Percentiles rank a stretch among this genome's conserved stretches.
phyloP scores from a whole-genome alignment of 2,888 invertebrate species.

The Dendrolimus pini region DNA sequence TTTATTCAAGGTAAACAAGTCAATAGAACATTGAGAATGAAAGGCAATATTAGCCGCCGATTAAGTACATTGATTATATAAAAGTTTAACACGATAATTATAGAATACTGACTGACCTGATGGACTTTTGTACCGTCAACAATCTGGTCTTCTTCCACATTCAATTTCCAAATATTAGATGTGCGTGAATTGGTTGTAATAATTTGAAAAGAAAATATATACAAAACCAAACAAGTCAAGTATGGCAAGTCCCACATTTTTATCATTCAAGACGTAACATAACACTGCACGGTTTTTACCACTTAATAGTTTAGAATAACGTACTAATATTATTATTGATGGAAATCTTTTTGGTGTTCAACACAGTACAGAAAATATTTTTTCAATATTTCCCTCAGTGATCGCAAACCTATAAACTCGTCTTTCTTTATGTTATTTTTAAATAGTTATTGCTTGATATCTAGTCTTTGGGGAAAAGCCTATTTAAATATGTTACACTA shows the following conservation, averaged over 20 bases:
- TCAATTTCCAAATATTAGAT: constrained; percentile 89
- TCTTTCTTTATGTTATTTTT: constrained; percentile 9
- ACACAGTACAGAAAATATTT: background rate
- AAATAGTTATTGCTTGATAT: too few relatives aligned
- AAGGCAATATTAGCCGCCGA: constrained; percentile 20
- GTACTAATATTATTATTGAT: constrained; percentile 9
- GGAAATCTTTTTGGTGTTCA: background rate
- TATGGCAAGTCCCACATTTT: constrained; percentile 77
- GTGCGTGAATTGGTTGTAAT: constrained; percentile 87
- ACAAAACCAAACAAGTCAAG: constrained; percentile 80
- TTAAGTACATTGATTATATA: constrained; percentile 46
- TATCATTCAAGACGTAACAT: constrained; percentile 38
- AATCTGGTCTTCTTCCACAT: constrained; percentile 84
- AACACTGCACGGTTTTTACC: constrained; percentile 43
- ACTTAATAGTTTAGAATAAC: constrained; percentile 35
- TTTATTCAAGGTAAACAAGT: constrained; percentile 33
- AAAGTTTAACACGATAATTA: constrained; percentile 30
- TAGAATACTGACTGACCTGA: constrained; percentile 56
- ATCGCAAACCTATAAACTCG: constrained; percentile 10
- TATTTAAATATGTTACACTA: too few relatives aligned
- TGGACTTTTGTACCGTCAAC: constrained; percentile 79
- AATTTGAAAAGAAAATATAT: constrained; percentile 83
- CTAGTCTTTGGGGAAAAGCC: too few relatives aligned
- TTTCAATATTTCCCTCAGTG: background rate
- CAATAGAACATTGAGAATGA: constrained; percentile 23